Base-by-base conservation (phyloP, 2,797 vertebrate genomes). In the Chelidonichthys spinosus region DNA sequence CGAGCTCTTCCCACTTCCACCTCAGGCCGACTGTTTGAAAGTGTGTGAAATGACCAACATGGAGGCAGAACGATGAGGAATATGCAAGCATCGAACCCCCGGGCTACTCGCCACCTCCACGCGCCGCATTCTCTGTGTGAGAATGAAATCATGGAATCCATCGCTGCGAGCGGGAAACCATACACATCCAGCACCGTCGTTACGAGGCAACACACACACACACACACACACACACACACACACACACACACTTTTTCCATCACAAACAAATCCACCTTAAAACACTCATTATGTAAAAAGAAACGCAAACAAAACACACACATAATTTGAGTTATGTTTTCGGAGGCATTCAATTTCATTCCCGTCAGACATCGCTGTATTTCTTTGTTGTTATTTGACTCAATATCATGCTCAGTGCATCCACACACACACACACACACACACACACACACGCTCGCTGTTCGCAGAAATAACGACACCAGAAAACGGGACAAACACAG, bases 111-210 rank as follows among this genome's bases (percentile, higher is more conserved):
- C 58, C 56, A 78, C 81, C 85, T 83, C 76, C 33, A 55, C 75
- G 77, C 73, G 62, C 69, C 78, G 78, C 74, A 76, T 76, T 58
- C 25, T 61, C 42, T 11, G 36, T 70, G 42, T 47, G 58, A 78
- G 65, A 87, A 83, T 79, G 69, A 88, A 83, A 83, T 77, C 69
- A 79, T 32, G 33, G 37, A 82, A 83, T 65, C 71, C 63, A 73
- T 80, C 79, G 82, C 87, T 85, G 68, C 13, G 1, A 81, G 83
- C 83, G 33, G 56, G 55, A 74, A 71, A 78, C 33, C 68, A 25
- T 25, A 86, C 74, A 80, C 82, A 85, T 84, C 88, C 89, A 92
- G 71, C 76, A 75, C 85, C 89, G 85, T 89, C 81, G 79, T 71
- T 52, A 39, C 17, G 40, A 63, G 18, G 35, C 3, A 56, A 17